These are phyloP conservation scores for Bellardia bayeri DNA, from an alignment of 2,888 invertebrate species.

Conservation along the genomic window DNA sequence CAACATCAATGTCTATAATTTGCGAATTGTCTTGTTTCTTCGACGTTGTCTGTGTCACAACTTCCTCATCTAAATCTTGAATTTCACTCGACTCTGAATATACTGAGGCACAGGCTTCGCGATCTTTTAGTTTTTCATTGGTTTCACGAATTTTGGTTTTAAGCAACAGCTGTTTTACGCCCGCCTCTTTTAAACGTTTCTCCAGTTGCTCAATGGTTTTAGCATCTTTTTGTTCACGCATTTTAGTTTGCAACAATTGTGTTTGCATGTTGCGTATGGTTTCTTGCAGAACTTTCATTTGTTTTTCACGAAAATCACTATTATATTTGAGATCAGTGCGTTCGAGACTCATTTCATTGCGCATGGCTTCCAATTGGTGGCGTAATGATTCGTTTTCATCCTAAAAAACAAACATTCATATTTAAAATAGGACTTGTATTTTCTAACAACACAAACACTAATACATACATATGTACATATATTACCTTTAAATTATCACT, in stretches of 20 bases:
- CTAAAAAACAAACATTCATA: conserved; percentile 81
- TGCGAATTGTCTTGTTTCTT: conserved; percentile 62
- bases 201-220: conserved; percentile 82
- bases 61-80: conserved; percentile 62
- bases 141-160: conserved; percentile 83
- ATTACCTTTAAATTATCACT: conserved; percentile 83
- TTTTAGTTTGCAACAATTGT: conserved; percentile 83
- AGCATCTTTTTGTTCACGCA: conserved; percentile 82
- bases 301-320: conserved; percentile 93
- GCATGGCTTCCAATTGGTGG: conserved; percentile 96
- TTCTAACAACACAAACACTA: not conserved
- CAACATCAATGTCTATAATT: conserved; percentile 79
- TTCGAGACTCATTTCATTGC: conserved; percentile 95
- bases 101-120: conserved; percentile 75
- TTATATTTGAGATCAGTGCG: conserved; percentile 92
- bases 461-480: not conserved
- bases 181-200: conserved; percentile 82
- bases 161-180: conserved; percentile 83
- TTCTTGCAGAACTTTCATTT: conserved; percentile 87
- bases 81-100: conserved; percentile 78
- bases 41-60: not conserved
- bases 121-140: conserved; percentile 78
- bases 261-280: conserved; percentile 84
- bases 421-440: not conserved
- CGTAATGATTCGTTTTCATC: conserved; percentile 95